A percentile compares a stretch with the other conserved stretches of the same genome.
Evolutionary conservation across 2,113 vertebrate species (phyloP).

Genomic region (Grammomys surdaster): DNA sequence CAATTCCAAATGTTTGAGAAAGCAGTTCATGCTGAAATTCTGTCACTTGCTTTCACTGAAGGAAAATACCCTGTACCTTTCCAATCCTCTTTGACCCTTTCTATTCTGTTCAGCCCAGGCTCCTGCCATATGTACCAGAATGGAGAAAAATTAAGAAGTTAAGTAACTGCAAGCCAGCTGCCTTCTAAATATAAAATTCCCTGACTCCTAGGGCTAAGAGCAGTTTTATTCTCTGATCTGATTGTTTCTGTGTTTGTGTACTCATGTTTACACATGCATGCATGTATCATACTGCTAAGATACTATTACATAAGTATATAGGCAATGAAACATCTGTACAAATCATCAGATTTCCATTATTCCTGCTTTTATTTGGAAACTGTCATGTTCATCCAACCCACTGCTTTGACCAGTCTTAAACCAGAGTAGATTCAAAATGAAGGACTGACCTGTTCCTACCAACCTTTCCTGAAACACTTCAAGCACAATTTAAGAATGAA

Average conservation of each 20-base stretch:
- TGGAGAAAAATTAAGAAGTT: neutral
- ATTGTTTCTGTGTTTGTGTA: neutral
- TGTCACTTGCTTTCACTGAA: slow-evolving; percentile 28
- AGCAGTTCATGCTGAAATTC: slow-evolving; percentile 26
- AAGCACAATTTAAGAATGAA: too few species aligned
- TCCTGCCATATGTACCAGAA: neutral
- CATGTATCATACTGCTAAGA: neutral
- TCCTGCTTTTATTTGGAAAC: neutral
- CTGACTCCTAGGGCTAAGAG: neutral
- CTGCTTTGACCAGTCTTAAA: too few species aligned
- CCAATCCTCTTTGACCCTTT: neutral
- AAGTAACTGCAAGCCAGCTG: neutral
- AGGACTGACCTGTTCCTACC: too few species aligned
- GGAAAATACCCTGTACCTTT: neutral
- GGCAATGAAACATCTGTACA: neutral
- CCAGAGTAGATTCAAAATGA: too few species aligned
- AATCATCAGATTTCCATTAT: neutral
- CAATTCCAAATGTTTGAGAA: neutral
- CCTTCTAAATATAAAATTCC: neutral
- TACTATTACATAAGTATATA: neutral
- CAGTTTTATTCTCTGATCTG: neutral
- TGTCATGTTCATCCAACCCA: too few species aligned
- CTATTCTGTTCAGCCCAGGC: neutral
- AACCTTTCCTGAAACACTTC: too few species aligned
- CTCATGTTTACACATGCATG: neutral